These are phyloP conservation scores for Macropis europaea DNA, from an alignment of 2,888 invertebrate genomes.

Conservation along the genomic window DNA sequence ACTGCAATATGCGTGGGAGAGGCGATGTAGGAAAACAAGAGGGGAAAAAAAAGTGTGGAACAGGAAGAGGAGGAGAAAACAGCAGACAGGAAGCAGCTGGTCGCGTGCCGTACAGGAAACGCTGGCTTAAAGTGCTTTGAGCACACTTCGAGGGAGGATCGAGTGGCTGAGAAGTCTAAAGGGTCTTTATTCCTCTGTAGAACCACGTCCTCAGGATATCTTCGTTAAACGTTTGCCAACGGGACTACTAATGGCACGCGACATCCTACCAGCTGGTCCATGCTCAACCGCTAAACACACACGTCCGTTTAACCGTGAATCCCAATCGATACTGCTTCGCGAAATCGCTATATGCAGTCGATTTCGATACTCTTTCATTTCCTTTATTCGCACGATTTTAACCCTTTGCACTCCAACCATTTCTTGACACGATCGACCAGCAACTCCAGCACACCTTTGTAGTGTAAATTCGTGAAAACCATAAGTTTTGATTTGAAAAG, in stretches of 20 bases:
- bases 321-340: no score
- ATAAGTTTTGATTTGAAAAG: no score
- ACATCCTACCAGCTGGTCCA: constrained; percentile 68
- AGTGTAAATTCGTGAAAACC: no score
- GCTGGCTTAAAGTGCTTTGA: constrained; percentile 34
- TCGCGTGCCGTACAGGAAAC: constrained; percentile 69
- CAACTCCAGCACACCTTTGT: no score
- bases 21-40: background rate
- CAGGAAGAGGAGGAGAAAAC: constrained; percentile 42
- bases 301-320: no score
- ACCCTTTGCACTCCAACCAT: no score
- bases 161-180: constrained; percentile 51
- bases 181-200: constrained; percentile 54
- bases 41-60: constrained; percentile 54
- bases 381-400: no score
- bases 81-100: constrained; percentile 77
- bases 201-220: constrained; percentile 62
- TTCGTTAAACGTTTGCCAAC: constrained; percentile 69
- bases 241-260: constrained; percentile 67
- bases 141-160: constrained; percentile 49
- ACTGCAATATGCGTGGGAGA: background rate
- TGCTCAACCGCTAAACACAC: no score
- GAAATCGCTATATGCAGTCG: no score
- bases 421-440: no score
- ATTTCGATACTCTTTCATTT: no score